Conservation (phyloP, 2,113 vertebrate genomes). For the Gambusia holbrooki region DNA sequence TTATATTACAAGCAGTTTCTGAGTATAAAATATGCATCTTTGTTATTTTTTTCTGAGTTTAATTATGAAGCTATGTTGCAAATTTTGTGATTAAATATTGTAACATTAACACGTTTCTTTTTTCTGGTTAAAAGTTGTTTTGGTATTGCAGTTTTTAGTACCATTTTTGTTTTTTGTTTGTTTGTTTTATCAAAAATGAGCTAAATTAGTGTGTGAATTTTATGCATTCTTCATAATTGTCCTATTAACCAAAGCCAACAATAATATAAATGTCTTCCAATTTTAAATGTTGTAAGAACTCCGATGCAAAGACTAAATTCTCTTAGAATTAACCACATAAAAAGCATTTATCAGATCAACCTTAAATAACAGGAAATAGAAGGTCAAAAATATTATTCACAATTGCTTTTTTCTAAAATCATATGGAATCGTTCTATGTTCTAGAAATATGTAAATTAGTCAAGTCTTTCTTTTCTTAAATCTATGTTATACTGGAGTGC, state of each 20-base stretch:
- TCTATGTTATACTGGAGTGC: not conserved
- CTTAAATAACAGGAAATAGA: too few relatives aligned
- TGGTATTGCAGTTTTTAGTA: too few relatives aligned
- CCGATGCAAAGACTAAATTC: too few relatives aligned
- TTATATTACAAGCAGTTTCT: not conserved
- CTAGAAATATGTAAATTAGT: not conserved
- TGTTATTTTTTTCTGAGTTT: not conserved
- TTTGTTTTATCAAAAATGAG: too few relatives aligned
- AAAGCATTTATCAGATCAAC: not conserved
- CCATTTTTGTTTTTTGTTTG: too few relatives aligned
- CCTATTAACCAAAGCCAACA: too few relatives aligned
- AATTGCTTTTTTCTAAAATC: too few relatives aligned
- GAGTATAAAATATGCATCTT: not conserved
- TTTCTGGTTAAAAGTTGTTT: not conserved
- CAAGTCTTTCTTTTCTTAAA: not conserved
- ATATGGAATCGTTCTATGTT: not conserved
- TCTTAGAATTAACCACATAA: not conserved
- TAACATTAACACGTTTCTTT: not conserved
- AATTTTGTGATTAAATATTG: not conserved
- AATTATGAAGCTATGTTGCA: not conserved
- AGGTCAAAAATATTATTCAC: too few relatives aligned
- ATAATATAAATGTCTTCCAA: too few relatives aligned
- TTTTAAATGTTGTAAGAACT: too few relatives aligned
- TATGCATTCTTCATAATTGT: not conserved
- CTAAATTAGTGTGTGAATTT: not conserved